Evolutionary conservation across 2,113 vertebrate species (phyloP).

Genomic region (Pelusios castaneus): DNA sequence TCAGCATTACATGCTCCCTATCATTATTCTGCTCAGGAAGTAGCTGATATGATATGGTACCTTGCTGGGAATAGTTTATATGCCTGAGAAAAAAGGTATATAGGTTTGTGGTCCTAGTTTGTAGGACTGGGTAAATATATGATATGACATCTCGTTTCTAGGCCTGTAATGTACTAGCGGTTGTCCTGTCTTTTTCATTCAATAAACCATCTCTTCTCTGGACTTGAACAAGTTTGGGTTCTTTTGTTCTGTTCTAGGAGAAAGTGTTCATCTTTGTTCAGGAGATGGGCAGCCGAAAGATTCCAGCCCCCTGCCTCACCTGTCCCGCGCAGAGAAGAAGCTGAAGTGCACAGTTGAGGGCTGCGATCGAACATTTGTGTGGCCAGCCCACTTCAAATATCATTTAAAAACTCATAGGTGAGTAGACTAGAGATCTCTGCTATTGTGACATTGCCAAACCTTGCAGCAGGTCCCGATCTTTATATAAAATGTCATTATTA

Average conservation of each 20-base stretch:
- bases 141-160: neutral
- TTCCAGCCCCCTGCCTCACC: conserved; percentile 72
- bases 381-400: conserved; percentile 96
- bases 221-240: neutral
- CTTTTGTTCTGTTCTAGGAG: conserved; percentile 78
- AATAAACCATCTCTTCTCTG: neutral
- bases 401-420: conserved; percentile 98
- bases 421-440: neutral
- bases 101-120: neutral
- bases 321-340: conserved; percentile 86
- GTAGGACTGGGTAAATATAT: neutral
- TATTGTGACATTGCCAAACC: neutral
- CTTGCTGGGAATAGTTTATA: neutral
- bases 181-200: neutral
- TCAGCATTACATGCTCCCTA: neutral
- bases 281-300: conserved; percentile 87
- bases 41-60: neutral
- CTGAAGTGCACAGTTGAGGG: conserved; percentile 95
- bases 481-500: neutral
- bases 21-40: neutral
- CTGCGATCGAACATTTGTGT: conserved; percentile 94
- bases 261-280: conserved; percentile 86
- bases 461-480: neutral
- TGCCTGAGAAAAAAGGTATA: neutral
- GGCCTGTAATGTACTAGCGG: neutral